These are phyloP conservation scores for Chloropsis hardwickii DNA, from an alignment of 2,113 vertebrate species.

Conservation along the genomic window DNA sequence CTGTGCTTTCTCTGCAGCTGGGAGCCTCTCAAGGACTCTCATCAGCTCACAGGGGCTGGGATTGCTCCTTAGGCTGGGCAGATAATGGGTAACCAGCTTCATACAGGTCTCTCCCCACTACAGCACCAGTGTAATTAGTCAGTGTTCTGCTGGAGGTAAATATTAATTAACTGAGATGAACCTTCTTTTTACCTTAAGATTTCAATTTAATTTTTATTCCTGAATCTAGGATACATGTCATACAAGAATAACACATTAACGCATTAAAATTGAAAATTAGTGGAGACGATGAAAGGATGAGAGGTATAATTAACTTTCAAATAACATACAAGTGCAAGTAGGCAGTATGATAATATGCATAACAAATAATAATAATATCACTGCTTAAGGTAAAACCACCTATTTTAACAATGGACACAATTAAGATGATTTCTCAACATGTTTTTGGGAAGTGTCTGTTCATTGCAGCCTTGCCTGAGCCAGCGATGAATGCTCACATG, in stretches of 20 bases:
- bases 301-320: slow-evolving; percentile 52
- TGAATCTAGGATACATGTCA: background rate
- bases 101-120: background rate
- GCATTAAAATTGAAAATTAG: slow-evolving; percentile 35
- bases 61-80: slow-evolving; percentile 26
- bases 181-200: slow-evolving; percentile 29
- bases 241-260: slow-evolving; percentile 10
- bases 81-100: slow-evolving; percentile 26
- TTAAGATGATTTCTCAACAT: slow-evolving; percentile 7
- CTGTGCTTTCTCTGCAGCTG: background rate
- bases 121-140: slow-evolving; percentile 13
- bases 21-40: background rate
- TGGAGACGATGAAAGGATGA: background rate
- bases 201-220: slow-evolving; percentile 42
- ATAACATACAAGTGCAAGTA: slow-evolving; percentile 21
- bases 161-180: slow-evolving; percentile 48
- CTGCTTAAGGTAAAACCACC: background rate
- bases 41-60: background rate
- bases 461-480: background rate
- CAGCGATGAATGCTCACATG: background rate
- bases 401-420: slow-evolving; percentile 4
- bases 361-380: slow-evolving; percentile 51
- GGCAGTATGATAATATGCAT: slow-evolving; percentile 28
- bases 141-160: slow-evolving; percentile 32
- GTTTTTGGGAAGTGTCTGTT: slow-evolving; percentile 14